Percentiles rank a stretch among this genome's conserved stretches.
These are phyloP conservation scores for Eupeodes corollae DNA, from an alignment of 1,140 invertebrate genomes.

Conservation along the genomic window DNA sequence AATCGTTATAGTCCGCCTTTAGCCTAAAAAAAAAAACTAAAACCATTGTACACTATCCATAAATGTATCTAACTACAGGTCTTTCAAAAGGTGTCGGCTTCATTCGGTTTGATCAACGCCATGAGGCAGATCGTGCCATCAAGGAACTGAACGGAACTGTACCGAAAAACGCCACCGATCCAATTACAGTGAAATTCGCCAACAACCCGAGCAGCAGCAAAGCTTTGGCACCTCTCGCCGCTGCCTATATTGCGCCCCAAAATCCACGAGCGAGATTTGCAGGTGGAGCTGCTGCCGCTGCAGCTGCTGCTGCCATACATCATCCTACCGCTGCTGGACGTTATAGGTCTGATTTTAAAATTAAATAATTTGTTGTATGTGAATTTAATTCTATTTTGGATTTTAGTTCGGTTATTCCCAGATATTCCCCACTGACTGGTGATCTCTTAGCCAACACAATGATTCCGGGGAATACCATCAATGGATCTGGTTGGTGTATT, in stretches of 20 bases:
- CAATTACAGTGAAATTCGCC: constrained; percentile 98
- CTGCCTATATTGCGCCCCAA: constrained; percentile 81
- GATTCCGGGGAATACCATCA: constrained; percentile 69
- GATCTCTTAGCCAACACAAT: constrained; percentile 81
- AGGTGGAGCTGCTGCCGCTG: constrained; percentile 56
- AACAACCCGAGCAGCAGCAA: constrained; percentile 97
- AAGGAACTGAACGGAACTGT: constrained; percentile 95
- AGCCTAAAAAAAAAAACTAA: too few species aligned
- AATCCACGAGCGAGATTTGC: constrained; percentile 56
- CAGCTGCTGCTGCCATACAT: constrained; percentile 59
- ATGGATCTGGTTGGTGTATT: constrained; percentile 85
- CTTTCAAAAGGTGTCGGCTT: constrained; percentile 98
- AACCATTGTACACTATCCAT: too few species aligned
- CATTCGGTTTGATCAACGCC: constrained; percentile 95
- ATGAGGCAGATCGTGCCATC: constrained; percentile 95
- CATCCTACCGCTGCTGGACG: constrained; percentile 69
- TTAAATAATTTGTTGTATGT: constrained; percentile 1
- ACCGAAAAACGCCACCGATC: constrained; percentile 89
- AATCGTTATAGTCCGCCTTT: too few species aligned
- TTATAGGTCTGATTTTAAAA: constrained; percentile 61
- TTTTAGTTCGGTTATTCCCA: constrained; percentile 32
- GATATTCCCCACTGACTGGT: constrained; percentile 90
- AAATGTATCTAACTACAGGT: constrained; percentile 45
- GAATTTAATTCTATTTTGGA: constrained; percentile 7
- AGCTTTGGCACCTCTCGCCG: constrained; percentile 79